A percentile compares a stretch with the other conserved stretches of the same genome.
Conservation (phyloP, 1,140 invertebrate species). For the Physella acuta region DNA sequence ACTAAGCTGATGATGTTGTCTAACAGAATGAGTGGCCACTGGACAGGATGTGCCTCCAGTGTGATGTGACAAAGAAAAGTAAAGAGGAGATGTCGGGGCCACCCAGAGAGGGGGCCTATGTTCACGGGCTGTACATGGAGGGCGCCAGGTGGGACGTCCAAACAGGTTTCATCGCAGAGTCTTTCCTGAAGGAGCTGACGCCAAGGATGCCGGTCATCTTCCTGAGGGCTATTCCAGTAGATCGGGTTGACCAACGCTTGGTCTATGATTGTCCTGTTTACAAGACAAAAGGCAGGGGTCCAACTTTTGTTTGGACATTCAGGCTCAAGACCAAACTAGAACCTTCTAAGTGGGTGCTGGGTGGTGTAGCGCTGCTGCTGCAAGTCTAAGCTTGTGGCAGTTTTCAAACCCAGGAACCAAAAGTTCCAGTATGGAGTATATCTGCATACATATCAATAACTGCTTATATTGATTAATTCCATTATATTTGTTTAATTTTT, state of each 20-base stretch:
- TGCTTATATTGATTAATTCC: too few species aligned
- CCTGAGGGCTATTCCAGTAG: conserved; percentile 84
- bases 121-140: conserved; percentile 94
- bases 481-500: too few species aligned
- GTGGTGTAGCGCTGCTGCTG: conserved; percentile 84
- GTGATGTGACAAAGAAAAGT: conserved; percentile 94
- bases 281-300: conserved; percentile 84
- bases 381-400: conserved; percentile 68
- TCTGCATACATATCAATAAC: too few species aligned
- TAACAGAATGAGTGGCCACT: conserved; percentile 84
- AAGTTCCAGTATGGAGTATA: too few species aligned
- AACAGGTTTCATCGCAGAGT: conserved; percentile 73
- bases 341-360: conserved; percentile 89
- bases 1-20: conserved; percentile 1
- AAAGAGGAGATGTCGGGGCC: conserved; percentile 87
- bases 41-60: conserved; percentile 95
- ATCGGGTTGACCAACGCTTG: conserved; percentile 87
- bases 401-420: too few species aligned
- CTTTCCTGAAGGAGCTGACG: conserved; percentile 86
- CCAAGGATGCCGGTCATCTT: conserved; percentile 93
- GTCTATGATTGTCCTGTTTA: conserved; percentile 95
- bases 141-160: conserved; percentile 56
- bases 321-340: conserved; percentile 93
- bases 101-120: conserved; percentile 87
- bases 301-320: conserved; percentile 95